A percentile compares a stretch with the other conserved stretches of the same genome.
Conservation (phyloP, 2,113 vertebrate genomes). For the Thalassoma bifasciatum region DNA sequence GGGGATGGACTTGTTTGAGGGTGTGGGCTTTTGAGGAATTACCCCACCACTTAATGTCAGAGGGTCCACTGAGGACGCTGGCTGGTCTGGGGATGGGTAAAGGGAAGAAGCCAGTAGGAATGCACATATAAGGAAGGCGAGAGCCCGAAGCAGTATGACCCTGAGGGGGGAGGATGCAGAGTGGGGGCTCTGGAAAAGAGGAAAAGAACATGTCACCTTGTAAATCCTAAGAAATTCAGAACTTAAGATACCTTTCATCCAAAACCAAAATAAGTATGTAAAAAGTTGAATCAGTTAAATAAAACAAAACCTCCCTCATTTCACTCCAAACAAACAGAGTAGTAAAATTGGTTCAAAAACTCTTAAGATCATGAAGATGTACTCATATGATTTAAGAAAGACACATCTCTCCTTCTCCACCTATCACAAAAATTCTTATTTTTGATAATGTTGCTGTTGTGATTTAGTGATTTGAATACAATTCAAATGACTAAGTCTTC, state of each 20-base stretch:
- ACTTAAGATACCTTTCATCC: too few relatives aligned
- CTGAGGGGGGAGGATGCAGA: conserved; percentile 82
- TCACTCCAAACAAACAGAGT: too few relatives aligned
- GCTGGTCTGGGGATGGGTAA: conserved; percentile 71
- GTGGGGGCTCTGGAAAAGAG: conserved; percentile 83
- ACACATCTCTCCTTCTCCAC: too few relatives aligned
- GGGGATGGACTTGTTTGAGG: conserved; percentile 55
- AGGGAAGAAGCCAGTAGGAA: conserved; percentile 84
- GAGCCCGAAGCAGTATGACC: conserved; percentile 87
- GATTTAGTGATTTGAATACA: too few relatives aligned
- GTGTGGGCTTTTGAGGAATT: conserved; percentile 46
- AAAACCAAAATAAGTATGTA: too few relatives aligned
- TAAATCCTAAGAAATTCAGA: not conserved
- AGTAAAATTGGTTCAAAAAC: too few relatives aligned
- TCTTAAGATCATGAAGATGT: too few relatives aligned
- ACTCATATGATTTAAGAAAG: too few relatives aligned
- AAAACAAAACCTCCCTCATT: not conserved
- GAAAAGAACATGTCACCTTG: not conserved
- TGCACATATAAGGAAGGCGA: conserved; percentile 89
- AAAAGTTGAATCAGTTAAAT: too few relatives aligned
- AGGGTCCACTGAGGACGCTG: conserved; percentile 22
- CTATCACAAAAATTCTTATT: too few relatives aligned
- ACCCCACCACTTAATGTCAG: conserved; percentile 63
- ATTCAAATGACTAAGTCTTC: too few relatives aligned
- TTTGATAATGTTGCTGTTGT: too few relatives aligned